Conservation (phyloP, 2,888 invertebrate species). For the Zelleria hepariella region DNA sequence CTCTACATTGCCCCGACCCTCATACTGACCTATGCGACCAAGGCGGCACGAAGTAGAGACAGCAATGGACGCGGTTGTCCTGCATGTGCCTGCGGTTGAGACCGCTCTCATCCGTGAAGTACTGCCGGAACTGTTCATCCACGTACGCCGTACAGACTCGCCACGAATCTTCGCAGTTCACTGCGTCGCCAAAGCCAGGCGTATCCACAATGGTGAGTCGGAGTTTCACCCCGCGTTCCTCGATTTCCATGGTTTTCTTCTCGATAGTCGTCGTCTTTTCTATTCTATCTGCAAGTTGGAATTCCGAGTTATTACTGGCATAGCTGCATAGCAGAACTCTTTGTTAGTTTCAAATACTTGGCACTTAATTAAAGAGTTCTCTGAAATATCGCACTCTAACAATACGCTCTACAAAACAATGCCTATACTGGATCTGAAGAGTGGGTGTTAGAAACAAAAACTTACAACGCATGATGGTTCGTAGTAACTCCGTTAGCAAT, state of each 20-base stretch:
- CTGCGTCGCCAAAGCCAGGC: slow-evolving; percentile 95
- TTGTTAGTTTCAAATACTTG: not conserved
- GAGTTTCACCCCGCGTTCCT: slow-evolving; percentile 92
- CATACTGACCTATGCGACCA: slow-evolving; percentile 89
- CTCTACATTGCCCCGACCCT: not conserved
- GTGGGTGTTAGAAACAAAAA: too few relatives aligned
- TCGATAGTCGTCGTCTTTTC: slow-evolving; percentile 81
- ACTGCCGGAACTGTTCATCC: slow-evolving; percentile 89
- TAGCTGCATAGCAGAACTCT: not conserved
- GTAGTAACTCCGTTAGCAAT: too few relatives aligned
- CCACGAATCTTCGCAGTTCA: slow-evolving; percentile 96
- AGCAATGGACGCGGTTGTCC: slow-evolving; percentile 97
- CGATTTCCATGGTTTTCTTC: slow-evolving; percentile 93
- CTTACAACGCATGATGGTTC: too few relatives aligned
- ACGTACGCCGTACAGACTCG: slow-evolving; percentile 92
- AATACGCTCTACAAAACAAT: too few relatives aligned
- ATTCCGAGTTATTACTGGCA: not conserved
- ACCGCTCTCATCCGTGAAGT: slow-evolving; percentile 94
- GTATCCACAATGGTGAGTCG: slow-evolving; percentile 94
- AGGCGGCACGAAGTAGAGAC: slow-evolving; percentile 94
- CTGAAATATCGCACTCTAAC: not conserved
- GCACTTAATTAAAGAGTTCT: not conserved
- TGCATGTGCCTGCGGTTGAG: slow-evolving; percentile 94
- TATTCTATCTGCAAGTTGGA: slow-evolving; percentile 66
- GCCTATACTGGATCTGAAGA: too few relatives aligned